A percentile compares a stretch with the other conserved stretches of the same genome.
Evolutionary conservation across 2,888 invertebrate genomes (phyloP).

Genomic region (Chouioia cunea): DNA sequence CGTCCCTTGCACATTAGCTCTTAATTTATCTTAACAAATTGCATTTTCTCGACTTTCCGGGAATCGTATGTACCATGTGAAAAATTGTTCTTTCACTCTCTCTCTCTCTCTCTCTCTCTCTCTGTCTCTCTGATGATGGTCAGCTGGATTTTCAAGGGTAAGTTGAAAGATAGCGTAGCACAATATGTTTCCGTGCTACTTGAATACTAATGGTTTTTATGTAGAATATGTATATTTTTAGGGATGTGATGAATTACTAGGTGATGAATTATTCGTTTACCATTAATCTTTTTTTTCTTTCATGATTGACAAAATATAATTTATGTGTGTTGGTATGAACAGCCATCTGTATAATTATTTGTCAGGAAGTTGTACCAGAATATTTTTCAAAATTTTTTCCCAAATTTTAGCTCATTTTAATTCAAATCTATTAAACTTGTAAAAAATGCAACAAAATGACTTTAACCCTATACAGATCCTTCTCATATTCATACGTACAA

Average conservation of each 20-base stretch:
- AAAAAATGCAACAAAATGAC: too few species aligned
- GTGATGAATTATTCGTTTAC: not conserved
- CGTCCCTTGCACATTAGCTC: constrained; percentile 29
- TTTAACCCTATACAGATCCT: too few species aligned
- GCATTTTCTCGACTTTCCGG: constrained; percentile 30
- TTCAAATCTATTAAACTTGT: too few species aligned
- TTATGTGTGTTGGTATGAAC: too few species aligned
- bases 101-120: too few species aligned
- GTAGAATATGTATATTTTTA: not conserved
- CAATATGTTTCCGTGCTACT: not conserved
- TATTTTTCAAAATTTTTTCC: too few species aligned
- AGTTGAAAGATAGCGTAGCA: not conserved
- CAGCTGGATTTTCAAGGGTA: constrained; percentile 18
- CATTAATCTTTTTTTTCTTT: constrained; percentile 12
- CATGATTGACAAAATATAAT: too few species aligned
- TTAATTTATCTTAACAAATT: constrained; percentile 45
- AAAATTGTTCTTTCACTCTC: constrained; percentile 38
- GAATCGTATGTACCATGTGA: constrained; percentile 18
- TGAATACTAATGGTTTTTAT: constrained; percentile 4
- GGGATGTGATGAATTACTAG: not conserved
- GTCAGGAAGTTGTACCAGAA: too few species aligned
- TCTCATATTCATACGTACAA: too few species aligned
- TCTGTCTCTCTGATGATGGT: not conserved
- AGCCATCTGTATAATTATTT: too few species aligned
- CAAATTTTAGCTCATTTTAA: too few species aligned